phyloP scores from a whole-genome alignment of 2,888 invertebrate genomes.

The Spatulosminthurus flaviceps region DNA sequence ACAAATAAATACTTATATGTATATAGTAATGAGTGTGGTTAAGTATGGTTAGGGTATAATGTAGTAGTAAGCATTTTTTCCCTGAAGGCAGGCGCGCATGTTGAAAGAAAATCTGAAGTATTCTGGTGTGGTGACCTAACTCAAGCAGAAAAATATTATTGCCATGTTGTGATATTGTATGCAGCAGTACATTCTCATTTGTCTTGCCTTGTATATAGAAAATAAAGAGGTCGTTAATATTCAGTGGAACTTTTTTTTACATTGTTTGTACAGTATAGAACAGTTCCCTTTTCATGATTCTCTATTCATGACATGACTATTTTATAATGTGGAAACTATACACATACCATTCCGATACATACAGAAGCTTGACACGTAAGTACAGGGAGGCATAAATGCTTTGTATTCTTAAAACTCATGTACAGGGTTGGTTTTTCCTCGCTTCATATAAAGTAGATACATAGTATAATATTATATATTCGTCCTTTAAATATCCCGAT shows the following conservation, averaged over 20 bases:
- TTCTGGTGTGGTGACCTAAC: conserved; percentile 15
- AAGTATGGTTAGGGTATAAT: no score
- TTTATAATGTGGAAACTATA: not conserved
- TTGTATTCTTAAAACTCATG: no score
- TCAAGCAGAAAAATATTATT: not conserved
- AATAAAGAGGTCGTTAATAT: not conserved
- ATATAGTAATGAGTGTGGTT: no score
- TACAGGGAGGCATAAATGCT: no score
- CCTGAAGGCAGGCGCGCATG: no score
- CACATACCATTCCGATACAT: no score
- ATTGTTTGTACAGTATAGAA: not conserved
- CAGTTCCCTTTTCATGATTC: not conserved
- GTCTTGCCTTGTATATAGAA: not conserved
- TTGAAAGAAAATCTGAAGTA: not conserved
- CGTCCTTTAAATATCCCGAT: no score
- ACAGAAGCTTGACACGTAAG: no score
- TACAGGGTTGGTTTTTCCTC: no score
- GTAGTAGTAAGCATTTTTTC: not conserved
- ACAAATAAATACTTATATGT: no score
- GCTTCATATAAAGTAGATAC: no score
- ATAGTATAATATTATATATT: no score
- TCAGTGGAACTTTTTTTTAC: conserved; percentile 10
- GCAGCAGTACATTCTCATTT: not conserved
- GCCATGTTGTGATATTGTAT: not conserved
- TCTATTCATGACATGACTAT: not conserved